Conservation (phyloP, 2,888 invertebrate species). For the Drosophila rellima region DNA sequence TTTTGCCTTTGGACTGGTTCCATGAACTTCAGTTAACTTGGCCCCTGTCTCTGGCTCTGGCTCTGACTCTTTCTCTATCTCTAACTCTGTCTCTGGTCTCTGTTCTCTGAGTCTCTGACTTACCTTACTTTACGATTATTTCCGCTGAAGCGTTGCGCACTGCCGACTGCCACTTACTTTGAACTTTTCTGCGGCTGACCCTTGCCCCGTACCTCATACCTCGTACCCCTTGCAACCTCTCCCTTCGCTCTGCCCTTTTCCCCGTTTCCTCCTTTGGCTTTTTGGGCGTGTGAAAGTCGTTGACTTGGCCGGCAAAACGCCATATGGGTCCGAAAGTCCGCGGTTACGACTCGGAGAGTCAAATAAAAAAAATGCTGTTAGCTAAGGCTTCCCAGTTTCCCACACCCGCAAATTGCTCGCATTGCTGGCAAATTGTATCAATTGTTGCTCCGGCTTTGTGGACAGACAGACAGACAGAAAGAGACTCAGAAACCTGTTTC, state of each 20-base stretch:
- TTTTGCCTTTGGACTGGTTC: conserved; percentile 36
- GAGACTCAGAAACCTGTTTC: conserved; percentile 57
- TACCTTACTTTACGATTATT: conserved; percentile 79
- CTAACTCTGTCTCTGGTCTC: conserved; percentile 31
- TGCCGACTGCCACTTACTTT: conserved; percentile 71
- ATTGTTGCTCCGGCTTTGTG: conserved; percentile 54
- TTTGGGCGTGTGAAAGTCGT: conserved; percentile 75
- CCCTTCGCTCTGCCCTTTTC: conserved; percentile 5
- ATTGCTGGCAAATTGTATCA: conserved; percentile 71
- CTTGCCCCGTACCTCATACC: conserved; percentile 15
- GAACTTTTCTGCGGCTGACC: conserved; percentile 66
- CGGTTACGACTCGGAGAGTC: conserved; percentile 2
- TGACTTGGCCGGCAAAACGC: conserved; percentile 42
- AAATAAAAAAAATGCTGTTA: conserved; percentile 22
- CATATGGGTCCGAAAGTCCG: conserved; percentile 33
- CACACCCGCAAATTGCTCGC: conserved; percentile 58
- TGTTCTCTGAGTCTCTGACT: conserved; percentile 31
- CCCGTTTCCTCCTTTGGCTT: conserved; percentile 12
- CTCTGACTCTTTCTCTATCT: conserved; percentile 18
- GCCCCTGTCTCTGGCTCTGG: conserved; percentile 35
- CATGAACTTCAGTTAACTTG: conserved; percentile 28
- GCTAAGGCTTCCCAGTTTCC: conserved; percentile 21
- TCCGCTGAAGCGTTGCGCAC: conserved; percentile 77
- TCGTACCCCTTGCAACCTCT: background rate
- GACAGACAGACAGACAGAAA: background rate